Evolutionary conservation across 2,113 vertebrate species (phyloP), one percentile per base, ranked within the genome.

Genomic region (Sprattus sprattus): DNA sequence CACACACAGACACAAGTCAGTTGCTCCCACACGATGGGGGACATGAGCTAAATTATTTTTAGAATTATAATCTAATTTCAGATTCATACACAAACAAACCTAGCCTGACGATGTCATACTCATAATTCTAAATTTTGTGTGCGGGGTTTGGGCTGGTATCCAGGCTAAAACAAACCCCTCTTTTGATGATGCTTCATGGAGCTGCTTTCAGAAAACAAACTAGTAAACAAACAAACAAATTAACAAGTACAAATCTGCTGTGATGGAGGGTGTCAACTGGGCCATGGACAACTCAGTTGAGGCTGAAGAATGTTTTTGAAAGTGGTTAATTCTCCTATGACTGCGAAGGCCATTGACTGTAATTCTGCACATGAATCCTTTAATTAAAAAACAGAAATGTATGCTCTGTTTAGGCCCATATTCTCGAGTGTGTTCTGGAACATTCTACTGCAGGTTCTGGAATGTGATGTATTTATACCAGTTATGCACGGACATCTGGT

Each of bases 391-490:
- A 75, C 39, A 0, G 3, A 75, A 75, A 75, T 15, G 28, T 5
- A 75, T 75, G 67, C 67, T 75, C 67, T 13, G 8, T 75, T 75
- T 75, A 75, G 39, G 13, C 39, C 67, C 67, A 32, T 32, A 75
- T 10, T 75, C 67, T 75, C 32, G 67, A 71, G 2, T 15, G 10
- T 71, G 67, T 39, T 75, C 67, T 75, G 67, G 67, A 75, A 75
- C 67, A 75, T 75, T 75, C 28, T 39, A 39, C 67, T 15, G 67
- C 28, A 15, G 39, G 25, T 16, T 75, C 67, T 75, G 67, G 67
- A 75, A 75, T 75, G 67, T 75, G 67, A 75, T 75, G 67, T 75
- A 75, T 75, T 75, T 75, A 75, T 32, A 75, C 67, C 67, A 75
- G 67, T 75, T 75, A 32, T 75, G 67, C 25, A 75, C 10, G 67